Base-by-base conservation (phyloP, 2,113 vertebrate genomes). In the Perca fluviatilis region DNA sequence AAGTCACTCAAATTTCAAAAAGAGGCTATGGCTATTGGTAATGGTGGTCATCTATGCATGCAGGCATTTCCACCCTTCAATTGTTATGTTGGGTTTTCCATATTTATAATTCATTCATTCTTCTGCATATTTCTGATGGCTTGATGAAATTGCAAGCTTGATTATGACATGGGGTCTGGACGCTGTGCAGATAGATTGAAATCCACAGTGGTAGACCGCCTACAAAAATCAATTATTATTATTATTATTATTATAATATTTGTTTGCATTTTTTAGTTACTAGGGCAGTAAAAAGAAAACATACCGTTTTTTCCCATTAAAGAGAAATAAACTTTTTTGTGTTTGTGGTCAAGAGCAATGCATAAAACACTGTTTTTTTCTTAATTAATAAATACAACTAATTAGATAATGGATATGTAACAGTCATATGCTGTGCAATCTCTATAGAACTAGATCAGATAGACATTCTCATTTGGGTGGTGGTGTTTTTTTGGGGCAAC, bases 11-110 rank as follows among this genome's bases (percentile, higher is more conserved):
- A 79, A 85, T 83, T 65, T 83, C 40, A 66, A 85, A 80, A 65
- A 30, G 33, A 65, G 72, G 57, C 78, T 54, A 67, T 72, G 69
- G 76, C 61, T 71, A 36, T 72, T 89, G 70, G 77, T 63, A 72
- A 77, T 33, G 49, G 65, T 82, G 85, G 88, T 83, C 85, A 89
- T 88, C 86, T 84, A 77, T 82, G 56, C 57, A 82, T 74, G 64
- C 74, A 77, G 54, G 57, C 64, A 85, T 83, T 85, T 78, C n/a
- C 40, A 60, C 33, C 60, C 27, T 64, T 76, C 66, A 19, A 1
- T 54, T 73, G 49, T 51, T 18, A 30, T 21, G 25, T 70, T 43
- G 36, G 0, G 19, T 73, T 79, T 75, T 58, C 3, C 21, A 30
- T 13, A 53, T 74, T 33, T 58, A 67, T 57, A 30, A 67, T 83